Evolutionary conservation across 2,888 invertebrate genomes (phyloP), one percentile per base, ranked within the genome.

Genomic region (Tetragnatha montana): DNA sequence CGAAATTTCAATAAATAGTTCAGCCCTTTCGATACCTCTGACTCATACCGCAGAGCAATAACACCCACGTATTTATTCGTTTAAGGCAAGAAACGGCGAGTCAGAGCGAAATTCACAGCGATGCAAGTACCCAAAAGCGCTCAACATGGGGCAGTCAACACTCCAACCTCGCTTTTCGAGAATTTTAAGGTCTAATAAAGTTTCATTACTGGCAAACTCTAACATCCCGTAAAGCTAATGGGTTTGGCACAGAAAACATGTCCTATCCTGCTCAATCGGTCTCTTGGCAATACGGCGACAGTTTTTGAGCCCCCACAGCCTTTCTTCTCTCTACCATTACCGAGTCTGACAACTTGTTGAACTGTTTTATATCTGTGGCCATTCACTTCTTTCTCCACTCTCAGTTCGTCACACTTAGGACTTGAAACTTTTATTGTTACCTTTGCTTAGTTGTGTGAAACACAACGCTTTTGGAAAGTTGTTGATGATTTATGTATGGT

Each of bases 391-490:
- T 22, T 17, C 12, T 17, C 60, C 12, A 7, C 22, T 60, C 60
- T 78, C 78, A 78, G 60, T 78, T 78, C 7, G 60, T 22, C 78
- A 60, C 60, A 60, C 60, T 60, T 60, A 60, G 60, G 17, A 60
- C 60, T 60, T 78, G 78, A 60, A 60, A 60, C 21, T 78, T 71
- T 68, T 60, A 60, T 22, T 21, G 60, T 22, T 78, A 71, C 81
- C 81, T 71, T 81, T 50, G 22, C 81, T 70, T 19, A 81, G 71
- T 81, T 81, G 81, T 73, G 81, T 51, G 73, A 78, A 75, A 17
- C 60, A 78, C 78, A 78, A 78, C 78, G 60, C 50, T 19, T 73
- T 49, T 71, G 81, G 81, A 81, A 81, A 81, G 81, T 81, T 81
- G 50, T 71, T 50, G 50, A 71, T 47, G 70, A 81, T 70, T 81